phyloP scores from a whole-genome alignment of 2,888 invertebrate genomes.

The Tachystola acroxantha region DNA sequence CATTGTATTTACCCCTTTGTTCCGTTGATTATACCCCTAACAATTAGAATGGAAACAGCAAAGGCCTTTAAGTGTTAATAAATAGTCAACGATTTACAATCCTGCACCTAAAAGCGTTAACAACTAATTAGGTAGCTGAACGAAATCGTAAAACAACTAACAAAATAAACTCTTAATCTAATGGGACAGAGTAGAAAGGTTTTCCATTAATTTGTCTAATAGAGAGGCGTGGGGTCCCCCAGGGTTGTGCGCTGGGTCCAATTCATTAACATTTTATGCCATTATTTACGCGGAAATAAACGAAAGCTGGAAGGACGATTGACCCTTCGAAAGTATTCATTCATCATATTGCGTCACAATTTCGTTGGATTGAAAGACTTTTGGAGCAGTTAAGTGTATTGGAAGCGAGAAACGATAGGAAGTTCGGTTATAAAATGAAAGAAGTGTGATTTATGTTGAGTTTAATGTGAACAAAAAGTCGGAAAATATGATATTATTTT shows the following conservation, averaged over 20 bases:
- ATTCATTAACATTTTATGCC: slow-evolving; percentile 14
- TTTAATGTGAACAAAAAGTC: no score
- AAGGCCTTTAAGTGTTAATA: no score
- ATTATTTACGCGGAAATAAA: not conserved
- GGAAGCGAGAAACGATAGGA: no score
- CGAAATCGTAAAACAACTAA: slow-evolving; percentile 4
- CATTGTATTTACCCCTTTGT: no score
- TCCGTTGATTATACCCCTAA: no score
- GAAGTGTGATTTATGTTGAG: no score
- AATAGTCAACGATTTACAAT: not conserved
- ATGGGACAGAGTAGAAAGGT: slow-evolving; percentile 1
- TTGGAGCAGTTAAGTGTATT: not conserved
- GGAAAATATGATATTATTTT: no score
- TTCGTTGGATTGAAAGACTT: not conserved
- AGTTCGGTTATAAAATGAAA: no score
- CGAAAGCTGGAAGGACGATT: slow-evolving; percentile 7
- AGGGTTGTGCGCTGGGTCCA: slow-evolving; percentile 1
- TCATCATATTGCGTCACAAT: not conserved
- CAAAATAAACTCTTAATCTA: slow-evolving; percentile 4
- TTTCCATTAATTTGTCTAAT: slow-evolving; percentile 14
- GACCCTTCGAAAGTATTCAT: not conserved
- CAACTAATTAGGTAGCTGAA: not conserved
- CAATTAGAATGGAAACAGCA: no score
- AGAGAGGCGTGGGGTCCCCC: slow-evolving; percentile 10
- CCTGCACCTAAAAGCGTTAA: not conserved